Evolutionary conservation across 2,797 vertebrate species (phyloP).

Genomic region (Clarias fuscus): DNA sequence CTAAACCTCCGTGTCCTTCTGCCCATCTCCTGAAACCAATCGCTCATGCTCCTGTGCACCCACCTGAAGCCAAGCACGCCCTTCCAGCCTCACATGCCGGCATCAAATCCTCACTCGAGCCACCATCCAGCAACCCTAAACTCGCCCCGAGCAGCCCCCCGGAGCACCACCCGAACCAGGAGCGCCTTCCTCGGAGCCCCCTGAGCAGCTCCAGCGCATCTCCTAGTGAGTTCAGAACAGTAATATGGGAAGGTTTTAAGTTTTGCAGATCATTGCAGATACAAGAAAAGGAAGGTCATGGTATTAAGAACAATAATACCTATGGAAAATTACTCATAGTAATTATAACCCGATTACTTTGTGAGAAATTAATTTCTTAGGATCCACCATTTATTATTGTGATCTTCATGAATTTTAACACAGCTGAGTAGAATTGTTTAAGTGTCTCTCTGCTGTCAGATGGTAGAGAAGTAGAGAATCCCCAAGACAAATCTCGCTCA

Average conservation of each 20-base stretch:
- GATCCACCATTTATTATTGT: no score
- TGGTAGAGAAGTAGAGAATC: no score
- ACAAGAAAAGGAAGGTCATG: background rate
- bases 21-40: constrained; percentile 12
- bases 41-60: background rate
- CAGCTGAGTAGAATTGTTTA: no score
- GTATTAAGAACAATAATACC: background rate
- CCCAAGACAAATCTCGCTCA: no score
- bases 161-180: background rate
- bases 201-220: constrained; percentile 15
- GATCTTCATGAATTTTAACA: no score
- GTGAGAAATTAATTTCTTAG: no score
- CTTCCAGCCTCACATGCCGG: background rate
- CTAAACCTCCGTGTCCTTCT: background rate
- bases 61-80: constrained; percentile 1
- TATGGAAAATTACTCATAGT: background rate
- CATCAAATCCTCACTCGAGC: constrained; percentile 5
- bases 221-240: background rate
- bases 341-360: no score
- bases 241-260: background rate
- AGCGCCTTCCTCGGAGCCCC: background rate
- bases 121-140: constrained; percentile 3
- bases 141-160: background rate
- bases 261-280: background rate
- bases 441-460: no score